These are phyloP conservation scores for Myotis davidii DNA, from an alignment of 2,113 vertebrate genomes.

Conservation along the genomic window DNA sequence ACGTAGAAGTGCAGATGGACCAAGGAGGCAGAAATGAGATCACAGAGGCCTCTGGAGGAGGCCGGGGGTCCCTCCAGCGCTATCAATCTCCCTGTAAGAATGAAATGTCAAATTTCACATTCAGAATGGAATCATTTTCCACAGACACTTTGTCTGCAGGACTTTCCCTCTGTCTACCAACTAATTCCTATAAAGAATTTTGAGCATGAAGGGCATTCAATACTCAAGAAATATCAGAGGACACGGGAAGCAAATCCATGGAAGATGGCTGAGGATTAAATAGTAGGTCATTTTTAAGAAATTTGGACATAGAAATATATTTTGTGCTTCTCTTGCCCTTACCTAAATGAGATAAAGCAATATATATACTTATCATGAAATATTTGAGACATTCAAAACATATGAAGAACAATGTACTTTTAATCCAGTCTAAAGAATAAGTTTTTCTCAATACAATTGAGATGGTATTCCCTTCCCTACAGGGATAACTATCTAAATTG, in stretches of 20 bases:
- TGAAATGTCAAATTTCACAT: not conserved
- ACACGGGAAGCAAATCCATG: not conserved
- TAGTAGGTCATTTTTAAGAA: not conserved
- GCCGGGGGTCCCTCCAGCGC: not conserved
- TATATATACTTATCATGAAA: slow-evolving; percentile 4
- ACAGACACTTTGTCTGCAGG: not conserved
- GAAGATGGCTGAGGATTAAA: not conserved
- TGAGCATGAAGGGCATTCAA: not conserved
- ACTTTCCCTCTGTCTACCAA: not conserved
- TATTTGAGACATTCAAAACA: not conserved
- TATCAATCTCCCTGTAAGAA: not conserved
- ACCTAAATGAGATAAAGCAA: not conserved
- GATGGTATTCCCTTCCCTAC: not conserved
- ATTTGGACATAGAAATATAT: not conserved
- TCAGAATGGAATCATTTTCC: not conserved
- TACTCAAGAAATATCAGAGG: not conserved
- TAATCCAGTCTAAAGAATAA: slow-evolving; percentile 18
- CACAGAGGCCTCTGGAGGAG: not conserved
- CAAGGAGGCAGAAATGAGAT: not conserved
- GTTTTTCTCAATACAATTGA: not conserved
- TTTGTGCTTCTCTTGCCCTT: slow-evolving; percentile 18
- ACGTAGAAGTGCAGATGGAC: not conserved
- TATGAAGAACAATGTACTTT: not conserved
- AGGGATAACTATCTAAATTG: slow-evolving; percentile 13
- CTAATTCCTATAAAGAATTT: slow-evolving; percentile 21